phyloP scores from a whole-genome alignment of 2,797 vertebrate genomes.

The Neolamprologus multifasciatus region DNA sequence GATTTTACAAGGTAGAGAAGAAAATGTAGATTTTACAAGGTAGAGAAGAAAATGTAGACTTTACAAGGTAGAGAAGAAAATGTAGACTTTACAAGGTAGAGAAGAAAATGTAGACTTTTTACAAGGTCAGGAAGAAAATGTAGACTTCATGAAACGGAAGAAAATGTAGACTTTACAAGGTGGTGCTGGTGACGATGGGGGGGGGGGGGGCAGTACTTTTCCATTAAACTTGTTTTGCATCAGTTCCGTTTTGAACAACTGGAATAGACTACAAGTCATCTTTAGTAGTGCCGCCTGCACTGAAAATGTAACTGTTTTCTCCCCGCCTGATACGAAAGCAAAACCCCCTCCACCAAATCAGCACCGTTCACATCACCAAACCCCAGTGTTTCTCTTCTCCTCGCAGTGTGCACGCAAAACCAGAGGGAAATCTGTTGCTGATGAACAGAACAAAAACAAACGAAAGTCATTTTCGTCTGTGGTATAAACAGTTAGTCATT shows the following conservation, averaged over 20 bases:
- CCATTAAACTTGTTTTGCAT: not conserved
- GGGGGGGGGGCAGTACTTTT: not conserved
- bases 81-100: too few relatives aligned
- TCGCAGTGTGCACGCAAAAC: not conserved
- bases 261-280: not conserved
- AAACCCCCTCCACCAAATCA: not conserved
- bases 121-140: too few relatives aligned
- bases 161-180: not conserved
- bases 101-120: too few relatives aligned
- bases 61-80: not conserved
- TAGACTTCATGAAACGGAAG: too few relatives aligned
- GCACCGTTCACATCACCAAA: not conserved
- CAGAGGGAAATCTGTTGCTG: constrained; percentile 62
- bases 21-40: not conserved
- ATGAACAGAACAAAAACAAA: constrained; percentile 67
- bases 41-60: too few relatives aligned
- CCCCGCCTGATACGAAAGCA: not conserved
- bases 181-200: not conserved
- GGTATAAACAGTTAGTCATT: constrained; percentile 70
- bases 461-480: constrained; percentile 60
- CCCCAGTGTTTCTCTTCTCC: not conserved
- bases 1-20: rapidly evolving
- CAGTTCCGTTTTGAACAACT: not conserved
- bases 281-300: not conserved
- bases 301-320: not conserved